These are phyloP conservation scores for Thymallus thymallus DNA, from an alignment of 2,113 vertebrate genomes.

Conservation along the genomic window DNA sequence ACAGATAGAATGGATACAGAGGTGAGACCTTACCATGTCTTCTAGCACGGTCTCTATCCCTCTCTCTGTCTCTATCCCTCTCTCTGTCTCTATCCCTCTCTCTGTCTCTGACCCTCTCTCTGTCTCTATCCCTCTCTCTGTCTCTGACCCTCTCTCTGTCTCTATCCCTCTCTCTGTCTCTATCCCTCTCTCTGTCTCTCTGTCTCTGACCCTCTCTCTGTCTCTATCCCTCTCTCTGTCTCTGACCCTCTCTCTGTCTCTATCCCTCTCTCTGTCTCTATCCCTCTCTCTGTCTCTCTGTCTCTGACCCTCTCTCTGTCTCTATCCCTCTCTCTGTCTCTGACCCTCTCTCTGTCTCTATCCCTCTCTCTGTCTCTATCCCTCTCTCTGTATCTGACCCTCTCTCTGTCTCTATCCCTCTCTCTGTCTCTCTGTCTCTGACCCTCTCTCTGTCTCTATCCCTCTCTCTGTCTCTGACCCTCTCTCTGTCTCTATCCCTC, in stretches of 20 bases:
- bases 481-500: constrained; percentile 13
- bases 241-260: too few species aligned
- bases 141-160: too few species aligned
- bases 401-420: constrained; percentile 13
- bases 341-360: too few species aligned
- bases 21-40: neutral
- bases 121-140: constrained; percentile 11
- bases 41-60: constrained; percentile 5
- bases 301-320: too few species aligned
- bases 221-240: constrained; percentile 11
- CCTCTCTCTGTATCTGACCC: too few species aligned
- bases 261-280: constrained; percentile 11
- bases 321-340: constrained; percentile 12
- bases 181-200: constrained; percentile 4
- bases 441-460: too few species aligned
- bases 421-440: too few species aligned
- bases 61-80: constrained; percentile 8
- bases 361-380: constrained; percentile 11
- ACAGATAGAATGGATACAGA: neutral
- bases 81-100: constrained; percentile 9
- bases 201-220: too few species aligned
- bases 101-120: too few species aligned
- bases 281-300: constrained; percentile 2
- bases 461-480: too few species aligned
- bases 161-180: constrained; percentile 15